Base-by-base conservation (phyloP, 2,113 vertebrate genomes). In the Cephalopterus ornatus region DNA sequence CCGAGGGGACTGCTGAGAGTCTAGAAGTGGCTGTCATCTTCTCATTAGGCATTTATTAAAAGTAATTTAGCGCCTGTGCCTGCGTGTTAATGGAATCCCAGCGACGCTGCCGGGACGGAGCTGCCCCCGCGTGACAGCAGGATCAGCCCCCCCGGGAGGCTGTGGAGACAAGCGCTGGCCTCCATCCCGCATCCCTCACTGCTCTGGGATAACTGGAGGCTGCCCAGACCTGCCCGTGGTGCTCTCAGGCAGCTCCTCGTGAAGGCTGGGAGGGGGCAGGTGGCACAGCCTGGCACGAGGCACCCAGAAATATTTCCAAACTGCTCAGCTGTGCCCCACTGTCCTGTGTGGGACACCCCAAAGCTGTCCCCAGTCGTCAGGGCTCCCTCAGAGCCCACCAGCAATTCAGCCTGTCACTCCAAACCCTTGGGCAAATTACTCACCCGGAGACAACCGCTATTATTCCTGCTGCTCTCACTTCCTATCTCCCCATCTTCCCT, bases 11-110 rank as follows among this genome's bases (percentile, higher is more conserved):
- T 24, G 73, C 83, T 37, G 62, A 75, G 85, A 71, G 74, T 77
- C 81, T 95, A 89, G 79, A 71, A 93, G 92, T 84, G 79, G 92
- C 85, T 89, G 84, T 90, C 94, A 68, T 85, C 89, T 79, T 41
- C 93, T 94, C 92, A 78, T 97, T 93, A 96, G 96, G 88, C 94
- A 92, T 97, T 97, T 95, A 95, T 97, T 95, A 93, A 93, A 84
- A 37, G 88, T 88, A 92, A 97, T 96, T 92, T 74, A 95, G 65
- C 9, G 15, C 73, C 93, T 9, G 42, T 55, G 87, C 67, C 59
- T 12, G 22, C 1, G 4, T 23, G 56, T 37, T 85, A 81, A 94
- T 67, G 58, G 89, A 42, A 83, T 53, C 35, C 8, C 63, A 32
- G 44, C 41, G 16, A 23, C 0, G 2, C 22, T 0, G 4, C 5